Evolutionary conservation across 2,797 vertebrate genomes (phyloP), one percentile per base, ranked within the genome.

Genomic region (Pelochelys cantorii): DNA sequence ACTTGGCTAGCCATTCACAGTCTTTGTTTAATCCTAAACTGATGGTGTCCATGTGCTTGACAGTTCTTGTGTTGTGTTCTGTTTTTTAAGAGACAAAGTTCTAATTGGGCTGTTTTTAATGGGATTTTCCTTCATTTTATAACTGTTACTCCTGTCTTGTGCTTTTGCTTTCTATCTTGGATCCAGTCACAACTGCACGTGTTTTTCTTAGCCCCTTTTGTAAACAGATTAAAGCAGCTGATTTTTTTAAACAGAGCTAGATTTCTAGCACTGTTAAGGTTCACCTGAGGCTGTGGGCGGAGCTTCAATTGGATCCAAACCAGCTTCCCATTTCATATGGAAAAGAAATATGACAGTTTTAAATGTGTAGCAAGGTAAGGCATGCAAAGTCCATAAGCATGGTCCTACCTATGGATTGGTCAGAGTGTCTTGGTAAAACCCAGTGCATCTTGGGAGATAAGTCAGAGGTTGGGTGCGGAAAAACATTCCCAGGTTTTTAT

Each of bases 171-270:
- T 89, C 86, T 93, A 92, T 94, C 85, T 55, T 78, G 85, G 82
- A 23, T 85, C 91, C 94, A 96, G 86, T 18, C 1, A 11, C 12
- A 25, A 95, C 88, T 97, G 95, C 96, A 95, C 94, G 93, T 94
- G 92, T 93, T 93, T 48, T 75, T 60, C 94, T 96, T 97, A 95
- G 96, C 94, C 0, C 0, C 88, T 88, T 85, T 94, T 92, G 88
- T 96, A 93, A 65, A 7, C 14, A 7, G 25, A 57, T 86, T 78
- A 60, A 85, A 91, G 92, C 93, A 79, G 87, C 93, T 88, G 27
- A 3, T 68, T 68, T 68, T 60, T 60, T n/a, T 17, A 8, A 68
- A 68, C 62, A 34, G 31, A 68, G n/a, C 65, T 17, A 18, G 18
- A 13, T 77, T 10, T 71, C 11, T 85, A 94, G 90, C 85, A 11